Conservation (phyloP, 2,888 invertebrate genomes). For the Tenthredo amoena region DNA sequence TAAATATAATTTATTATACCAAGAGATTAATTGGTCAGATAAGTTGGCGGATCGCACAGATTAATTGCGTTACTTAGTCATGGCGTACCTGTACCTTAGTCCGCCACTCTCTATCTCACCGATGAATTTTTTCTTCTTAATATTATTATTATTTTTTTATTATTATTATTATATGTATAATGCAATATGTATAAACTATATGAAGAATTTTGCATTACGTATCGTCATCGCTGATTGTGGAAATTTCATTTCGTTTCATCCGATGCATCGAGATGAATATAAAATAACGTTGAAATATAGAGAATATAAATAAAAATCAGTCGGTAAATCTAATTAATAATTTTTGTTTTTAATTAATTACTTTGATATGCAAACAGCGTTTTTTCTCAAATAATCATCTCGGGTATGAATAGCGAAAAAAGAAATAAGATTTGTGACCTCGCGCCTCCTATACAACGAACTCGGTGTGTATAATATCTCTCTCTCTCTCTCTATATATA, state of each 20-base stretch:
- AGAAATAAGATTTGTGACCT: not conserved
- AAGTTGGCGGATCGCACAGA: conserved; percentile 51
- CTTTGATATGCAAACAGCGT: too few species aligned
- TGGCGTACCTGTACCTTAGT: conserved; percentile 14
- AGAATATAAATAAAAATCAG: not conserved
- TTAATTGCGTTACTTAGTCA: conserved; percentile 55
- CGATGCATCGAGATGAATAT: too few species aligned
- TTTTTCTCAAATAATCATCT: too few species aligned
- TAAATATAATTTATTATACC: conserved; percentile 52
- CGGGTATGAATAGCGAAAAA: too few species aligned
- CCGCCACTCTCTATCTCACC: not conserved
- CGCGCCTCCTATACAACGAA: not conserved
- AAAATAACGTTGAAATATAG: not conserved
- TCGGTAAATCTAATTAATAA: not conserved
- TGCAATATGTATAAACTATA: too few species aligned
- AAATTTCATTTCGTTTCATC: too few species aligned
- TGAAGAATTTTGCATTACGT: too few species aligned
- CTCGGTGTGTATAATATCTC: too few species aligned
- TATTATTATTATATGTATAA: not conserved
- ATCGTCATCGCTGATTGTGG: too few species aligned
- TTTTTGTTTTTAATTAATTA: not conserved
- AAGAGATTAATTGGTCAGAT: conserved; percentile 49
- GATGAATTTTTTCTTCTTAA: not conserved
- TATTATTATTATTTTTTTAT: not conserved
- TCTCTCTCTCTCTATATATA: too few species aligned